phyloP scores from a whole-genome alignment of 2,797 vertebrate species.

The Squalus acanthias region DNA sequence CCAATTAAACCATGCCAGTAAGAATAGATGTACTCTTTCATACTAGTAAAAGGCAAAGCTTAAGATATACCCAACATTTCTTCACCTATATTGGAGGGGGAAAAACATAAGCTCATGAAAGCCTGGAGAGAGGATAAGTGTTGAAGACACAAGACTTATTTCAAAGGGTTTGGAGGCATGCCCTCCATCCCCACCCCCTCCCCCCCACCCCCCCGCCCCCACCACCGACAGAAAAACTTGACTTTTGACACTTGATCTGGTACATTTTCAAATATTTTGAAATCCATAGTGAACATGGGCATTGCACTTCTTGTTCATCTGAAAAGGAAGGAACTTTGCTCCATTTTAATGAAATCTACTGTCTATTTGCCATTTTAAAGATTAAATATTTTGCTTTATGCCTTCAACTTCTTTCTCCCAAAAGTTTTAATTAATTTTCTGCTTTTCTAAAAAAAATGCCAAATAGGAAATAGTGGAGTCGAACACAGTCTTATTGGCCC shows the following conservation, averaged over 20 bases:
- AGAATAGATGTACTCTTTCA: not conserved
- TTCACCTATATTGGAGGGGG: not conserved
- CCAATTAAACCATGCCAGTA: not conserved
- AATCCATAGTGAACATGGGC: not conserved
- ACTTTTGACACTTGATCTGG: not conserved
- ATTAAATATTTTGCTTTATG: too few relatives aligned
- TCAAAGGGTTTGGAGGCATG: not conserved
- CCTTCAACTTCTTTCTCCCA: too few relatives aligned
- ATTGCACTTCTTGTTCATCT: not conserved
- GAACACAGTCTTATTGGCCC: too few relatives aligned
- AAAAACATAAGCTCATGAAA: not conserved
- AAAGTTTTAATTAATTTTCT: too few relatives aligned
- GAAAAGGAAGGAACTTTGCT: not conserved
- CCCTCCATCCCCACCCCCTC: too few relatives aligned
- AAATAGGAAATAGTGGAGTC: too few relatives aligned
- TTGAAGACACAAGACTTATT: not conserved
- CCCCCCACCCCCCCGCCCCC: too few relatives aligned
- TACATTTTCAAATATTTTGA: not conserved
- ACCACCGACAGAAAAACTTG: not conserved
- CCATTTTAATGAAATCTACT: too few relatives aligned
- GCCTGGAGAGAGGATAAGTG: not conserved
- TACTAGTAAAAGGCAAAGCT: not conserved
- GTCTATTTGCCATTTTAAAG: too few relatives aligned
- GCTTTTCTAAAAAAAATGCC: too few relatives aligned
- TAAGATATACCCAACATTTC: not conserved